These are phyloP conservation scores for Latrodectus hesperus DNA, from an alignment of 2,888 invertebrate genomes.

Conservation along the genomic window DNA sequence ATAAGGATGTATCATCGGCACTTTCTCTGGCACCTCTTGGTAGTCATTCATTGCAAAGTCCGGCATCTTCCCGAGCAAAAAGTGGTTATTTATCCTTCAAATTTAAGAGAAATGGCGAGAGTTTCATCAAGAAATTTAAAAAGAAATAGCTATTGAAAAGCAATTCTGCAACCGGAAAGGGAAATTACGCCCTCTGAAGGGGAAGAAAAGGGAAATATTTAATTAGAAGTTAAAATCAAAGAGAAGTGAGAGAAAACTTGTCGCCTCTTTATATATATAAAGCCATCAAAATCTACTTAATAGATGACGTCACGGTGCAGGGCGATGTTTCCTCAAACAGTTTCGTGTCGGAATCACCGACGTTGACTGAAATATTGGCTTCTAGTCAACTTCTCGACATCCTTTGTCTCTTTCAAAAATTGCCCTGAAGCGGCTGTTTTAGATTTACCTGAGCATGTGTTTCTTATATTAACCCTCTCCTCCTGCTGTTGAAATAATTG, in stretches of 20 bases:
- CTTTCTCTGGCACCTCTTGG: neutral
- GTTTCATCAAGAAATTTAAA: neutral
- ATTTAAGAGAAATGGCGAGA: neutral
- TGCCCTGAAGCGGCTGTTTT: no score
- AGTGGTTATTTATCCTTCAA: neutral
- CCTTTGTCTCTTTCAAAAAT: neutral
- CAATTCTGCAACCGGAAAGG: neutral
- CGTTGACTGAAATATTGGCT: neutral
- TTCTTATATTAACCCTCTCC: no score
- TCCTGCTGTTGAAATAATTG: no score
- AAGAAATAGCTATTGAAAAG: neutral
- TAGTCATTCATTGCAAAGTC: slow-evolving; percentile 34
- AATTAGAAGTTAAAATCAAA: neutral
- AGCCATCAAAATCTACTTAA: neutral
- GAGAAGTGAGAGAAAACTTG: neutral
- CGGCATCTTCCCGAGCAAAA: slow-evolving; percentile 25
- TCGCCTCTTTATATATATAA: neutral
- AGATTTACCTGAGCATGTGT: no score
- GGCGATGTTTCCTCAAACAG: neutral
- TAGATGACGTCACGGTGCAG: neutral
- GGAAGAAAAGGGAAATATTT: neutral
- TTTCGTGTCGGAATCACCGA: no score
- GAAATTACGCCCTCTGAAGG: neutral
- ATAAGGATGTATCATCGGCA: neutral
- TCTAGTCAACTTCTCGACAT: neutral